These are phyloP conservation scores for Delia radicum DNA, from an alignment of 1,140 invertebrate species.

Conservation along the genomic window DNA sequence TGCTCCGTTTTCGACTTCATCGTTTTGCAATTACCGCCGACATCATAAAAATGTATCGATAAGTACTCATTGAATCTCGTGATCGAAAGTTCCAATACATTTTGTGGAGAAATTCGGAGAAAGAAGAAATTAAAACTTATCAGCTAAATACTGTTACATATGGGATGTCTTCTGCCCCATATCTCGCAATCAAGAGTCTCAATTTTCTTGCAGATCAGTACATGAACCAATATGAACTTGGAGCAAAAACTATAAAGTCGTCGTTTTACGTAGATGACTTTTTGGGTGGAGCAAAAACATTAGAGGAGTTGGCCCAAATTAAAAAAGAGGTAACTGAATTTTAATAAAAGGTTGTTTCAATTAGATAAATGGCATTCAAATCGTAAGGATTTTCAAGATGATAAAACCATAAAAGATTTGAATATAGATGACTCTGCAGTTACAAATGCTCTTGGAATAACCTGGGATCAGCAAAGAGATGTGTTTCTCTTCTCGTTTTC, in stretches of 20 bases:
- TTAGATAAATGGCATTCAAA: too few relatives aligned
- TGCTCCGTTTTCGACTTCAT: too few relatives aligned
- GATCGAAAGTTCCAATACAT: conserved; percentile 9
- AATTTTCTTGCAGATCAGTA: conserved; percentile 1
- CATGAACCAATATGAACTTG: not conserved
- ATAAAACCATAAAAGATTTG: too few relatives aligned
- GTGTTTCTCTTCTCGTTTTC: conserved; percentile 1
- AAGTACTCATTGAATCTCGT: too few relatives aligned
- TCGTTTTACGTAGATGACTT: conserved; percentile 12
- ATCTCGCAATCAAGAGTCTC: too few relatives aligned
- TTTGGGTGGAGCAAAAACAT: not conserved
- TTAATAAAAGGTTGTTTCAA: not conserved
- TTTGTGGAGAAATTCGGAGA: conserved; percentile 11
- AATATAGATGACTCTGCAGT: too few relatives aligned
- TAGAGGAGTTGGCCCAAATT: not conserved
- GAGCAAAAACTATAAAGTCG: not conserved
- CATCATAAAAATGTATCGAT: too few relatives aligned
- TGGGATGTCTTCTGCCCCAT: too few relatives aligned
- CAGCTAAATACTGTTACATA: conserved; percentile 3
- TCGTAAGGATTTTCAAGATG: too few relatives aligned
- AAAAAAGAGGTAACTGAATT: not conserved
- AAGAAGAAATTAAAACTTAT: not conserved
- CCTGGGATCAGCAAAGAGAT: too few relatives aligned
- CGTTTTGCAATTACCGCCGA: too few relatives aligned
- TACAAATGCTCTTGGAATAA: too few relatives aligned